Base-by-base conservation (phyloP, 2,888 invertebrate species). In the Mamestra brassicae region DNA sequence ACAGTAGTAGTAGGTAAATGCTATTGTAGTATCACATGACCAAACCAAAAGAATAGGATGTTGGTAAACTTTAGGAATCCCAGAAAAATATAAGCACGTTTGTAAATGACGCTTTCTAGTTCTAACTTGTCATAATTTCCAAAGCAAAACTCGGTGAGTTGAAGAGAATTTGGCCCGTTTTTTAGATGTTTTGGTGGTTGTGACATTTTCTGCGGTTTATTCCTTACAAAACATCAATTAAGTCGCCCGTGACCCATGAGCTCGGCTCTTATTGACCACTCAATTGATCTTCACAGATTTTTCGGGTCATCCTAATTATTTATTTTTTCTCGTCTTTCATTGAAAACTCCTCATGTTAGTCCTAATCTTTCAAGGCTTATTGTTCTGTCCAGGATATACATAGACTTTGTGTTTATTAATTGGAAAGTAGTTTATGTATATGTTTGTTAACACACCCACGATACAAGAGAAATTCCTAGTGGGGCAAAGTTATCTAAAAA, bases 251-350 rank as follows among this genome's bases (percentile, higher is more conserved):
- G 95, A 95, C 95, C 95, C 90, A 86, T 89, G 91, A 89, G 91
- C 91, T 90, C 93, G 92, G 91, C 92, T 92, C 93, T 92, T 92
- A 93, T 94, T 94, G 93, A 93, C 93, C 93, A 93, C 86, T 92
- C 93, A 95, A 95, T 96, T 95, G 94, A 93, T 93, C 92, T 92
- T 92, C 90, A 90, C 89, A 91, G 93, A 94, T 94, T 94, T 86
- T 94, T 90, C 87, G 89, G 90, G 89, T 87, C 85, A 85, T 86
- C 86, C 78, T 85, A 88, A 90, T 91, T 86, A 84, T 84, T 81
- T 71, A 83, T 76, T 75, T 84, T 79, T 79, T 79, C 84, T 61
- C 58, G 78, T 84, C 75, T 84, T 86, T 76, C 74, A 80, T 78
- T 80, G 58, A 78, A 71, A 75, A 71, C 78, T 67, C 15, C 76